phyloP scores from a whole-genome alignment of 2,113 vertebrate genomes.

The Centropristis striata region DNA sequence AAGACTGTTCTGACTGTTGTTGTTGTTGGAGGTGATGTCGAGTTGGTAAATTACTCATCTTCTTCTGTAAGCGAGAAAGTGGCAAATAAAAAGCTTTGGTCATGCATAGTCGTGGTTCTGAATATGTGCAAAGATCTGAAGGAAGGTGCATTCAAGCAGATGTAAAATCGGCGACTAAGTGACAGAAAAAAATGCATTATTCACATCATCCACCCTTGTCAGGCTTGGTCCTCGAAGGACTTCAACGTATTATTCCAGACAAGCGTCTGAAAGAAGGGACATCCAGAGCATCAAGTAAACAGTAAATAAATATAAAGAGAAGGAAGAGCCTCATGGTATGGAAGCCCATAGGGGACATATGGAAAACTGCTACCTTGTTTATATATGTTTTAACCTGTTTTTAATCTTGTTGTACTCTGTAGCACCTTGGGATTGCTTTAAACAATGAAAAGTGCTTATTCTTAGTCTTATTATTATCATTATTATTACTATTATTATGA shows the following conservation, averaged over 20 bases:
- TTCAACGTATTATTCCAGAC: constrained; percentile 11
- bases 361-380: too few relatives aligned
- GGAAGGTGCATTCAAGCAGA: constrained; percentile 59
- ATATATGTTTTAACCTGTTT: too few relatives aligned
- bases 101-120: constrained; percentile 56
- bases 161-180: constrained; percentile 47
- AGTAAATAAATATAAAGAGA: constrained; percentile 38
- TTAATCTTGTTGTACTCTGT: too few relatives aligned
- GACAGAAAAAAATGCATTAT: constrained; percentile 56
- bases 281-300: constrained; percentile 16
- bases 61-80: constrained; percentile 28
- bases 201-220: constrained; percentile 44
- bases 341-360: too few relatives aligned
- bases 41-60: constrained; percentile 38
- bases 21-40: constrained; percentile 31
- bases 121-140: constrained; percentile 40
- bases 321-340: constrained; percentile 7
- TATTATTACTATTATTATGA: too few relatives aligned
- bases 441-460: too few relatives aligned
- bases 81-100: constrained; percentile 34
- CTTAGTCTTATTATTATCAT: too few relatives aligned
- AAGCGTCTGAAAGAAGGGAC: neutral
- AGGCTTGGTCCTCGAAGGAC: constrained; percentile 36
- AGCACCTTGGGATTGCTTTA: too few relatives aligned
- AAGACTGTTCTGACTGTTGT: constrained; percentile 38